Percentiles rank a stretch among this genome's conserved stretches.
These are phyloP conservation scores for Drosophila miranda DNA, from an alignment of 1,140 invertebrate genomes.

Conservation along the genomic window DNA sequence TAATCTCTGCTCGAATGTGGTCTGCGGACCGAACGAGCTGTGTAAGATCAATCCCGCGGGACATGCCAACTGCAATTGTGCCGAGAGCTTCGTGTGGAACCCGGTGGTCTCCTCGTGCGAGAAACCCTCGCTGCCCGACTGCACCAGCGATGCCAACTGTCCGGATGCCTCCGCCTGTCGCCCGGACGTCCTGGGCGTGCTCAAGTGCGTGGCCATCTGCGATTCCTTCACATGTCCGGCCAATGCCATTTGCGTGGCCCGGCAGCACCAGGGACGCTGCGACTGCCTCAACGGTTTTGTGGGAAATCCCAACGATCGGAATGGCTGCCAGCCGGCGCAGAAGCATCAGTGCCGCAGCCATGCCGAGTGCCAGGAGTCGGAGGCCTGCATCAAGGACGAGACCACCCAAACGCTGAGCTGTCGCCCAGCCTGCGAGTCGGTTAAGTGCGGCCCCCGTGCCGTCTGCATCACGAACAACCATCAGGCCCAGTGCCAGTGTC, in stretches of 20 bases:
- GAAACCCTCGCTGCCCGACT: constrained; percentile 92
- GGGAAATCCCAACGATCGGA: constrained; percentile 94
- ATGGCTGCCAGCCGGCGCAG: constrained; percentile 88
- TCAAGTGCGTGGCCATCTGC: constrained; percentile 91
- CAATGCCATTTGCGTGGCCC: constrained; percentile 91
- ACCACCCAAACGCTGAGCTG: constrained; percentile 84
- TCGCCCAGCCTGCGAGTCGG: constrained; percentile 88
- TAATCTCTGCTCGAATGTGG: constrained; percentile 89
- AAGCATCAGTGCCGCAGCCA: constrained; percentile 90
- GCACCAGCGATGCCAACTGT: constrained; percentile 89
- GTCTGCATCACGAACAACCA: constrained; percentile 94
- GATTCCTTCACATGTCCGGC: constrained; percentile 90
- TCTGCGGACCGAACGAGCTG: constrained; percentile 91
- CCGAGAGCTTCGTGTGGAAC: constrained; percentile 90
- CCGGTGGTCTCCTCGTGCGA: constrained; percentile 90
- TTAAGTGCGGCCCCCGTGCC: constrained; percentile 92
- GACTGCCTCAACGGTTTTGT: constrained; percentile 90
- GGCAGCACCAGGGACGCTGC: constrained; percentile 89
- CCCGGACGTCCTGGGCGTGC: constrained; percentile 91
- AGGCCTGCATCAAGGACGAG: constrained; percentile 86
- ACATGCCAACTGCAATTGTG: constrained; percentile 89
- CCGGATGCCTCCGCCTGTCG: constrained; percentile 87
- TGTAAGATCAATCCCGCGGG: constrained; percentile 87
- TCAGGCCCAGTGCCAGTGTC: constrained; percentile 93
- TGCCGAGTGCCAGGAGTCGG: constrained; percentile 90